A percentile compares a stretch with the other conserved stretches of the same genome.
These are phyloP conservation scores for Scomberomorus guttatus DNA, from an alignment of 2,797 vertebrate species.

Conservation along the genomic window DNA sequence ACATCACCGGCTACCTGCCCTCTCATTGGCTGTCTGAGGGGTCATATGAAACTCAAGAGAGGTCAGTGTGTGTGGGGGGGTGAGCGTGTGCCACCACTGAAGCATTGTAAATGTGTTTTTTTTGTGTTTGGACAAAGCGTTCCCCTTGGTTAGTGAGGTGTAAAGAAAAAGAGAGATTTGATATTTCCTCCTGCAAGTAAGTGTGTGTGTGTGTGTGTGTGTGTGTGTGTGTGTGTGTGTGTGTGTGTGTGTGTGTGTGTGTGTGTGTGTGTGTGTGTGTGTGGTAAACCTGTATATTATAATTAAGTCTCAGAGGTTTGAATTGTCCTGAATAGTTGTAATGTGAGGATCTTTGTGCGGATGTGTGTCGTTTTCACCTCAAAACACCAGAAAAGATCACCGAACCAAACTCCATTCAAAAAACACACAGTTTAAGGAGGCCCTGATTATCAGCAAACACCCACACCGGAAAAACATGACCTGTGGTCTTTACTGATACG, in stretches of 20 bases:
- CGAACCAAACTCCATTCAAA: neutral
- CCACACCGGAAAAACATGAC: no score
- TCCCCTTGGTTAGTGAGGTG: slow-evolving; percentile 27
- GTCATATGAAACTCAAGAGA: slow-evolving; percentile 44
- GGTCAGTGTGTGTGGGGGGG: slow-evolving; percentile 14
- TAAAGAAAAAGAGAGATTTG: slow-evolving; percentile 18
- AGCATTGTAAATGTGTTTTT: slow-evolving; percentile 28
- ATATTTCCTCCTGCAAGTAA: slow-evolving; percentile 34
- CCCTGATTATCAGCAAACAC: no score
- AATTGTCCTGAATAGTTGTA: slow-evolving; percentile 6
- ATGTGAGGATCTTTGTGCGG: neutral
- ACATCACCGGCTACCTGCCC: slow-evolving; percentile 41
- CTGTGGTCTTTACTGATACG: no score
- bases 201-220: slow-evolving; percentile 11
- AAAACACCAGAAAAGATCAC: neutral
- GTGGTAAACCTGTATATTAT: neutral
- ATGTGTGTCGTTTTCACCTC: neutral
- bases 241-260: neutral
- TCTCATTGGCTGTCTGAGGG: slow-evolving; percentile 40
- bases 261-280: slow-evolving; percentile 6
- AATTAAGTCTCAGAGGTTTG: slow-evolving; percentile 5
- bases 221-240: neutral
- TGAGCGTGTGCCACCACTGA: slow-evolving; percentile 40
- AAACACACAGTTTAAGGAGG: neutral
- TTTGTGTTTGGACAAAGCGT: slow-evolving; percentile 49